Evolutionary conservation across 2,888 invertebrate species (phyloP).

Genomic region (Melanotus villosus): DNA sequence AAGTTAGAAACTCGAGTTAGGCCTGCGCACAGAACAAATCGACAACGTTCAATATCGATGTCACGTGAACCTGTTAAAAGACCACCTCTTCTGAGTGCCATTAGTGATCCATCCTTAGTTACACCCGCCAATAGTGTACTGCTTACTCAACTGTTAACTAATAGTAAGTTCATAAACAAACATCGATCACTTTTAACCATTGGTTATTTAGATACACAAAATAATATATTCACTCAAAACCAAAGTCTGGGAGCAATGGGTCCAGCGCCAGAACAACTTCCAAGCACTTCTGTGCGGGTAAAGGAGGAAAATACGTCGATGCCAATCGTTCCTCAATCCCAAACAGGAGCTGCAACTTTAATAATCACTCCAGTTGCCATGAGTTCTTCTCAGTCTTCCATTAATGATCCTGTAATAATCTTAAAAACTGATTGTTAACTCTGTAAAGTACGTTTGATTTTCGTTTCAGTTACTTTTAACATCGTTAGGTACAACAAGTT

Average conservation of each 20-base stretch:
- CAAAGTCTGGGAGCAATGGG: slow-evolving; percentile 44
- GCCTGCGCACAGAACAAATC: slow-evolving; percentile 61
- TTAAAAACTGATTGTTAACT: neutral
- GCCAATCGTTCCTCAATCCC: slow-evolving; percentile 70
- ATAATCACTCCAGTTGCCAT: slow-evolving; percentile 68
- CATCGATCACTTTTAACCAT: neutral
- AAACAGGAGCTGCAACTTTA: slow-evolving; percentile 65
- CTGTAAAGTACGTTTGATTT: neutral
- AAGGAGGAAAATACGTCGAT: slow-evolving; percentile 63
- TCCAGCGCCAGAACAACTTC: slow-evolving; percentile 45
- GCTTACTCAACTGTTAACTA: slow-evolving; percentile 86
- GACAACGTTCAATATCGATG: slow-evolving; percentile 71
- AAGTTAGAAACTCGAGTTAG: slow-evolving; percentile 52
- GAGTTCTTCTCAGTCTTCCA: slow-evolving; percentile 64
- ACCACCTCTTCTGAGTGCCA: slow-evolving; percentile 79
- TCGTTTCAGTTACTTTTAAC: slow-evolving; percentile 46
- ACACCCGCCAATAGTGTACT: slow-evolving; percentile 75
- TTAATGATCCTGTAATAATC: slow-evolving; percentile 58
- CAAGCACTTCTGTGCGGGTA: slow-evolving; percentile 51
- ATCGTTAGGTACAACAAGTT: slow-evolving; percentile 63
- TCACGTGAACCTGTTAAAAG: slow-evolving; percentile 69
- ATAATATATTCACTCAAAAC: slow-evolving; percentile 51
- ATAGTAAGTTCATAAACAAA: slow-evolving; percentile 70
- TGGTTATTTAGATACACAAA: slow-evolving; percentile 49
- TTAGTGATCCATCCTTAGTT: slow-evolving; percentile 82